These are phyloP conservation scores for Phrynocephalus guinanensis DNA, from an alignment of 2,797 vertebrate genomes.

Conservation along the genomic window DNA sequence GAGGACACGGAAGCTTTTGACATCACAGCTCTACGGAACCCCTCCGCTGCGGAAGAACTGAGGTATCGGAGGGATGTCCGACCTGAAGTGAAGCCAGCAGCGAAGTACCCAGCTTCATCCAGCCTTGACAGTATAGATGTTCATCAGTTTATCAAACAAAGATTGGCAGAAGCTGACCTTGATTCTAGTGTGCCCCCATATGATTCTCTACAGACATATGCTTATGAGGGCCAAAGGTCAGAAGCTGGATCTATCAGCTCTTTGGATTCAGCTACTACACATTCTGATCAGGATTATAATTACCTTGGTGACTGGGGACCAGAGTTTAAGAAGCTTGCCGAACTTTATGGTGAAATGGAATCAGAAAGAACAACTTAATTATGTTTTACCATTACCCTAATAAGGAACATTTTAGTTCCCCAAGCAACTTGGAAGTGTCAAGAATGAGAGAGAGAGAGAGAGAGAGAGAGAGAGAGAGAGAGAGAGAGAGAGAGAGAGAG, in stretches of 20 bases:
- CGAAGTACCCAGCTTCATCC: slow-evolving; percentile 78
- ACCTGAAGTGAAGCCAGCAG: slow-evolving; percentile 82
- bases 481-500: slow-evolving; percentile 8
- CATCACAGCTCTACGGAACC: slow-evolving; percentile 94
- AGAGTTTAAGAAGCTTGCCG: slow-evolving; percentile 93
- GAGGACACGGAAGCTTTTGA: slow-evolving; percentile 98
- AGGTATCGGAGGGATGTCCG: slow-evolving; percentile 91
- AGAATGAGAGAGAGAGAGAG: slow-evolving; percentile 9
- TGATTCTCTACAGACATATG: slow-evolving; percentile 97
- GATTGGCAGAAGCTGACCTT: slow-evolving; percentile 90
- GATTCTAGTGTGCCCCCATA: slow-evolving; percentile 93
- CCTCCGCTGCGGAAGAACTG: slow-evolving; percentile 92
- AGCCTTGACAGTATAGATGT: slow-evolving; percentile 87
- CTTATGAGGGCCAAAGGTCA: slow-evolving; percentile 95
- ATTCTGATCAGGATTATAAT: slow-evolving; percentile 93
- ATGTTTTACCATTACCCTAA: slow-evolving; percentile 59
- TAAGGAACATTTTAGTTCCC: slow-evolving; percentile 65
- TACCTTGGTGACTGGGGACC: slow-evolving; percentile 96
- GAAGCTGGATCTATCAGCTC: slow-evolving; percentile 93
- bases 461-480: background rate
- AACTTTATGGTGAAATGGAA: slow-evolving; percentile 92
- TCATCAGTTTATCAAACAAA: slow-evolving; percentile 91
- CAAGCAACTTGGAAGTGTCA: slow-evolving; percentile 68
- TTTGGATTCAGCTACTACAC: slow-evolving; percentile 87
- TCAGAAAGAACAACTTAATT: slow-evolving; percentile 90